A percentile compares a stretch with the other conserved stretches of the same genome.
Evolutionary conservation across 2,113 vertebrate species (phyloP).

Genomic region (cattle (Bos taurus)): DNA sequence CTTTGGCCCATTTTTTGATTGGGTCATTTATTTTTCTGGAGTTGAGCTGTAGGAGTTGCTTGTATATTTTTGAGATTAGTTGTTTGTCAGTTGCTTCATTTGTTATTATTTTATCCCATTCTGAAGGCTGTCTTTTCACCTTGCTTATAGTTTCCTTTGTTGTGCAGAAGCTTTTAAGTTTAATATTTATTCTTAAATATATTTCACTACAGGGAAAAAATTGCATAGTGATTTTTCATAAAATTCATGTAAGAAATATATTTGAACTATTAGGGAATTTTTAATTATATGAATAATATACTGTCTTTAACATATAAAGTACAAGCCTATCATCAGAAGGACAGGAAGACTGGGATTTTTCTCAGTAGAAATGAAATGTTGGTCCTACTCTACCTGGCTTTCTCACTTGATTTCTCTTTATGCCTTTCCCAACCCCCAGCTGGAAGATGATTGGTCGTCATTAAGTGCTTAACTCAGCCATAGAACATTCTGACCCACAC

Average conservation of each 20-base stretch:
- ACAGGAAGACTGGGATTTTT: background rate
- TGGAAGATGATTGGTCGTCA: background rate
- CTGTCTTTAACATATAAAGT: background rate
- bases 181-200: background rate
- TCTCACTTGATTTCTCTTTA: slow-evolving; percentile 22
- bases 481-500: slow-evolving; percentile 21
- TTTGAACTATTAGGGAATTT: background rate
- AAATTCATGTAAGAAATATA: background rate
- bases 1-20: no score
- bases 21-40: no score
- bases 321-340: background rate
- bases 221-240: background rate
- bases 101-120: no score
- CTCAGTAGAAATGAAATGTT: background rate
- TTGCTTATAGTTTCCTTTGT: no score
- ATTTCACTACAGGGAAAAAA: background rate
- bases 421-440: background rate
- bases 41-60: no score
- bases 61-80: no score
- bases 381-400: background rate
- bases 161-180: no score
- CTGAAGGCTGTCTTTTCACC: no score
- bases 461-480: slow-evolving; percentile 9
- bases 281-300: background rate
- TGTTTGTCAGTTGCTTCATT: no score